Evolutionary conservation across 2,797 vertebrate genomes (phyloP).

Genomic region (Crypturellus tataupa): DNA sequence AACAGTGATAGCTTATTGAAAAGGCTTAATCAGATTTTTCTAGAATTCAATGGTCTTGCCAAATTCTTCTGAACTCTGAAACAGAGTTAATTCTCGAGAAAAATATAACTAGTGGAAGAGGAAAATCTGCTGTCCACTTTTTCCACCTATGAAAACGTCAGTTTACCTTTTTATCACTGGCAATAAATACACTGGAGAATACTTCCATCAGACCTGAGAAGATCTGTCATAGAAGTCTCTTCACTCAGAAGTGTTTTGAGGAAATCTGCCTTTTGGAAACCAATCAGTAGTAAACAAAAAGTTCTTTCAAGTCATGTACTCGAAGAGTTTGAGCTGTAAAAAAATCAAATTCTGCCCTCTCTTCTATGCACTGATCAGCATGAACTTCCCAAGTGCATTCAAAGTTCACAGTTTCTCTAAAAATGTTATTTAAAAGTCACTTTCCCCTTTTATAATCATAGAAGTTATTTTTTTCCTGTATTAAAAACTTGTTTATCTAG

Average conservation of each 20-base stretch:
- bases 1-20: neutral
- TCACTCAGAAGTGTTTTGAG: neutral
- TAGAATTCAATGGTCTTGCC: neutral
- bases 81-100: neutral
- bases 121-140: neutral
- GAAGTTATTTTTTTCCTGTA: neutral
- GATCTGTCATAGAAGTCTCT: constrained; percentile 18
- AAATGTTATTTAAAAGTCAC: neutral
- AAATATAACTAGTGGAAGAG: neutral
- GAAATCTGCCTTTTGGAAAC: neutral
- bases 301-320: constrained; percentile 9
- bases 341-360: neutral
- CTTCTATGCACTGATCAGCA: neutral
- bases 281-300: neutral
- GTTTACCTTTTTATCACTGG: constrained; percentile 2
- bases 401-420: constrained; percentile 38
- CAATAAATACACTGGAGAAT: constrained; percentile 9
- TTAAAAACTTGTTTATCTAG: neutral
- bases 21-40: neutral
- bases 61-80: neutral
- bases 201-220: constrained; percentile 8
- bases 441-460: neutral
- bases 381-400: neutral
- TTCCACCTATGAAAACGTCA: neutral
- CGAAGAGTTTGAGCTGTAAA: neutral